Evolutionary conservation across 1,140 invertebrate genomes (phyloP).

Genomic region (Phenacoccus solenopsis): DNA sequence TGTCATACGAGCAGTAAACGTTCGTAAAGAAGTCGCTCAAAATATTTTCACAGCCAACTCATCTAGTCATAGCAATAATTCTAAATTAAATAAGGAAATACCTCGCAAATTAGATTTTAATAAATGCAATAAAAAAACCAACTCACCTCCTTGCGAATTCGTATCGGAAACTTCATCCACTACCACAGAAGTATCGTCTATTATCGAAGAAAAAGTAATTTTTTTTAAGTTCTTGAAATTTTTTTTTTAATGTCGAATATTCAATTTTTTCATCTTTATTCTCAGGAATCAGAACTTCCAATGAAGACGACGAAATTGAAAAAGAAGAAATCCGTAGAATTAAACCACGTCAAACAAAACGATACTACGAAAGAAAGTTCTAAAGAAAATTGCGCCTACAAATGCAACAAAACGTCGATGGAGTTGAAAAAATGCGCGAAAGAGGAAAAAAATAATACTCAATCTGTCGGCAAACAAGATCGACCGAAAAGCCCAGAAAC

Average conservation of each 20-base stretch:
- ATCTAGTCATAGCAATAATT: constrained; percentile 10
- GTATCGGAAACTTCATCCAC: background rate
- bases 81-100: constrained; percentile 6
- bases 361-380: background rate
- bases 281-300: background rate
- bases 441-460: background rate
- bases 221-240: background rate
- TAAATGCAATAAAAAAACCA: constrained; percentile 1
- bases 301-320: background rate
- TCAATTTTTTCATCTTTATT: too few species aligned
- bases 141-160: background rate
- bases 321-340: background rate
- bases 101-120: background rate
- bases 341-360: background rate
- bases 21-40: background rate
- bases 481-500: background rate
- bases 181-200: background rate
- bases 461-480: background rate
- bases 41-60: background rate
- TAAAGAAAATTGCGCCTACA: background rate
- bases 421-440: background rate
- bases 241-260: background rate
- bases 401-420: background rate
- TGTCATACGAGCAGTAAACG: too few species aligned
- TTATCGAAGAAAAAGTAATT: background rate